Base-by-base conservation (phyloP, 2,888 invertebrate species). In the Apotomis betuletana region DNA sequence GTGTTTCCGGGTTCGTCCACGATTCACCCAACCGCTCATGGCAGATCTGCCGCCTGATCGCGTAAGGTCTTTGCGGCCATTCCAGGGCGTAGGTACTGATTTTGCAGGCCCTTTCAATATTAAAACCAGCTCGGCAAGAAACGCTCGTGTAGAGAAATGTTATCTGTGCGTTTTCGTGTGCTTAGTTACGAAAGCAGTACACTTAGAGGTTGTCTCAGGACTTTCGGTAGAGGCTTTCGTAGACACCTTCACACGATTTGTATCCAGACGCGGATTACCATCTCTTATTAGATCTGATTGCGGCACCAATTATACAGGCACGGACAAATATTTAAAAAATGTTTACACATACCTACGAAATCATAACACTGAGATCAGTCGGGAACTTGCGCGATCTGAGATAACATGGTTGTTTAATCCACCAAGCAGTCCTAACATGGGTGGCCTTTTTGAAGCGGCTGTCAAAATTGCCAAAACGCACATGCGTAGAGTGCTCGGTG, bases 401-500 rank as follows among this genome's bases (percentile, higher is more conserved):
- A 13, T 64, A 13, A 64, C 0, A 3, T 64, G 63, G 63, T 8
- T 54, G 1, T 64, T 64, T 13, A 64, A 64, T 38, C 8, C 54
- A 3, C 63, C 63, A 0, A 8, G 3, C 0, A 49, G 57, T 49
- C 67, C 58, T 0, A 67, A 67, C 12, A 1, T 4, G 3, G 67
- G 67, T 3, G 67, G 67, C 5, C 13, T 65, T 15, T 70, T 70
- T 51, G 69, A 70, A 51, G 63, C 69, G 0, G 63, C 69, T 1
- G 52, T 70, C 5, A 67, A 70, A 10, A 59, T 64, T 0, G 70
- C 64, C 3, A 69, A 69, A 36, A 46, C 54, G 57, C 69, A 69
- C 36, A 6, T 10, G 3, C 3, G 5, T 3, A 58, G 63, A 5
- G 59, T 70, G 3, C 27, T 70, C 3, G 64, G 70, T 12, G 64